Conservation (phyloP, 2,797 vertebrate species). For the Geotrypetes seraphini region DNA sequence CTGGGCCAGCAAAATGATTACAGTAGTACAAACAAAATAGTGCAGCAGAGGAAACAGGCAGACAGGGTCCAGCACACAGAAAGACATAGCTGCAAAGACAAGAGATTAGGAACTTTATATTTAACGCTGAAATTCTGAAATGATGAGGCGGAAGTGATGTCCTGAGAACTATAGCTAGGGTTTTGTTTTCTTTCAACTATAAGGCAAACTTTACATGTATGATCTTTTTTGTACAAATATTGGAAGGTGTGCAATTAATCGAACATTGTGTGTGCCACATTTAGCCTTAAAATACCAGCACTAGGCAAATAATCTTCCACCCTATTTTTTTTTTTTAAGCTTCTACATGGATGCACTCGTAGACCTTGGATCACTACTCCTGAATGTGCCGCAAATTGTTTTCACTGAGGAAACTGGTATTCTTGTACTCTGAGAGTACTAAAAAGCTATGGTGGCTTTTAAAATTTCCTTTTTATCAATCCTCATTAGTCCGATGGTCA, state of each 20-base stretch:
- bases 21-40: slow-evolving; percentile 93
- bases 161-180: slow-evolving; percentile 32
- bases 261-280: slow-evolving; percentile 19
- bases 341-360: neutral
- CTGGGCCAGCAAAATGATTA: slow-evolving; percentile 94
- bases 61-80: slow-evolving; percentile 85
- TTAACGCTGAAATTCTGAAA: slow-evolving; percentile 50
- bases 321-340: too few species aligned
- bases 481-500: too few species aligned
- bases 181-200: slow-evolving; percentile 21
- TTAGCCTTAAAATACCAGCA: too few species aligned
- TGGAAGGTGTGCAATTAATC: slow-evolving; percentile 22
- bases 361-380: too few species aligned
- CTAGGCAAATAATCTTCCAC: too few species aligned
- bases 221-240: slow-evolving; percentile 27
- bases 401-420: too few species aligned
- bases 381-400: too few species aligned
- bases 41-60: slow-evolving; percentile 84
- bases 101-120: slow-evolving; percentile 64
- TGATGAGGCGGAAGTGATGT: slow-evolving; percentile 33
- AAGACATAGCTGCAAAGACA: slow-evolving; percentile 68
- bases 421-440: too few species aligned
- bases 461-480: too few species aligned
- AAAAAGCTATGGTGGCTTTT: too few species aligned
- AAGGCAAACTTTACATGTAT: slow-evolving; percentile 20